Percentiles rank a stretch among this genome's conserved stretches.
Evolutionary conservation across 1,140 invertebrate genomes (phyloP).

Genomic region (Paramacrobiotus metropolitanus): DNA sequence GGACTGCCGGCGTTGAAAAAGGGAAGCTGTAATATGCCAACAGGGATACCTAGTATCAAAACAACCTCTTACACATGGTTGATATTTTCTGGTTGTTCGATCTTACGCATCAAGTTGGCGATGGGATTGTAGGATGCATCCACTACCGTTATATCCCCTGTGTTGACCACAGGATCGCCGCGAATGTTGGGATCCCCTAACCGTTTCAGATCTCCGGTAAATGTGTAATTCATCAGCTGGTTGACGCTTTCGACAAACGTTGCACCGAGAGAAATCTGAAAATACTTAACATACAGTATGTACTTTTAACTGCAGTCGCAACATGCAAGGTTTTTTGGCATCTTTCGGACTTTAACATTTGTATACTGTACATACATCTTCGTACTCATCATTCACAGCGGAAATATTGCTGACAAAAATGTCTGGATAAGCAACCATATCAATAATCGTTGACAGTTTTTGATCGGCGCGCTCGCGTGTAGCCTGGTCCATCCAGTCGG

Average conservation of each 20-base stretch:
- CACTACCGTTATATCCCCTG: background rate
- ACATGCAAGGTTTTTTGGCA: too few relatives aligned
- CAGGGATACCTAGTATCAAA: slow-evolving; percentile 21
- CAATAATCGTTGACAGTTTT: too few relatives aligned
- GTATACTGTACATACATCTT: too few relatives aligned
- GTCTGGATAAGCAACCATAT: too few relatives aligned
- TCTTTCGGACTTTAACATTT: too few relatives aligned
- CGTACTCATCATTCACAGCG: too few relatives aligned
- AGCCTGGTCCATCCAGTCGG: too few relatives aligned
- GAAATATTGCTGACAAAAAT: too few relatives aligned
- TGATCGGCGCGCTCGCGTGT: too few relatives aligned
- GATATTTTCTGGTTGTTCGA: too few relatives aligned
- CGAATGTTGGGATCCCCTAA: background rate
- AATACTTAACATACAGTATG: too few relatives aligned
- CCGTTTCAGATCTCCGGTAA: background rate
- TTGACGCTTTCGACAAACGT: background rate
- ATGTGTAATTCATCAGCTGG: background rate
- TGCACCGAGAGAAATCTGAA: background rate
- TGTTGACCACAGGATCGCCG: background rate
- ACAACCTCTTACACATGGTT: background rate
- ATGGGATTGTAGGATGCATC: background rate
- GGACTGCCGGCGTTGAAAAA: slow-evolving; percentile 27
- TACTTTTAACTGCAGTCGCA: too few relatives aligned
- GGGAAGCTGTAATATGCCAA: slow-evolving; percentile 28
- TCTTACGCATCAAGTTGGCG: background rate